These are phyloP conservation scores for Theristicus caerulescens DNA, from an alignment of 2,113 vertebrate species.

Conservation along the genomic window DNA sequence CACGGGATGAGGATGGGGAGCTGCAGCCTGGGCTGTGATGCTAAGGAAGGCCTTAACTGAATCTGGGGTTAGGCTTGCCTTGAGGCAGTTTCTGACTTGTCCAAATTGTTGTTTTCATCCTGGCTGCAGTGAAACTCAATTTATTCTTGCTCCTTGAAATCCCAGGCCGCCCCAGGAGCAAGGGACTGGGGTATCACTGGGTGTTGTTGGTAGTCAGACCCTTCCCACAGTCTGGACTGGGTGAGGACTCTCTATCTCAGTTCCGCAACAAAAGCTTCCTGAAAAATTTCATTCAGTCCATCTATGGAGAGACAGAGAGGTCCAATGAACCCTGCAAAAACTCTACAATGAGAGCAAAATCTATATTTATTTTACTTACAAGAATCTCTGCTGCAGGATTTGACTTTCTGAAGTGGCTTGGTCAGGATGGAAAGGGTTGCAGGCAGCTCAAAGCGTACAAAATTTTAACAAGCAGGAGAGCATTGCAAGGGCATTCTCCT, in stretches of 20 bases:
- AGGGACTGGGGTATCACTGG: neutral
- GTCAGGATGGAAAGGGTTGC: neutral
- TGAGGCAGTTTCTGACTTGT: neutral
- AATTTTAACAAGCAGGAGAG: neutral
- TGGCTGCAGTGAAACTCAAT: neutral
- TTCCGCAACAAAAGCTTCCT: neutral
- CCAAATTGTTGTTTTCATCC: neutral
- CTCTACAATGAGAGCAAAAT: neutral
- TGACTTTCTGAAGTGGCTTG: neutral
- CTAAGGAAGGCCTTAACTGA: neutral
- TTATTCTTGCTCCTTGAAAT: neutral
- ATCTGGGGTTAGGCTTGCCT: neutral
- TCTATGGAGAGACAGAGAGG: neutral
- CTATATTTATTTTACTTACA: fast-evolving
- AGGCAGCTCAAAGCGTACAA: neutral
- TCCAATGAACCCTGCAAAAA: neutral
- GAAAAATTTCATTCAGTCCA: neutral
- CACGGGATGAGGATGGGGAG: fast-evolving
- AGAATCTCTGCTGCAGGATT: neutral
- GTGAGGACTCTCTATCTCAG: neutral
- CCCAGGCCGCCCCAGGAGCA: fast-evolving
- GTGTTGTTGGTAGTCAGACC: fast-evolving
- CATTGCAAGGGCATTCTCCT: neutral
- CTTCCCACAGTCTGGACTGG: fast-evolving
- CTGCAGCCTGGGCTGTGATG: neutral